Conservation (phyloP, 2,113 vertebrate genomes). For the Loxodonta africana region DNA sequence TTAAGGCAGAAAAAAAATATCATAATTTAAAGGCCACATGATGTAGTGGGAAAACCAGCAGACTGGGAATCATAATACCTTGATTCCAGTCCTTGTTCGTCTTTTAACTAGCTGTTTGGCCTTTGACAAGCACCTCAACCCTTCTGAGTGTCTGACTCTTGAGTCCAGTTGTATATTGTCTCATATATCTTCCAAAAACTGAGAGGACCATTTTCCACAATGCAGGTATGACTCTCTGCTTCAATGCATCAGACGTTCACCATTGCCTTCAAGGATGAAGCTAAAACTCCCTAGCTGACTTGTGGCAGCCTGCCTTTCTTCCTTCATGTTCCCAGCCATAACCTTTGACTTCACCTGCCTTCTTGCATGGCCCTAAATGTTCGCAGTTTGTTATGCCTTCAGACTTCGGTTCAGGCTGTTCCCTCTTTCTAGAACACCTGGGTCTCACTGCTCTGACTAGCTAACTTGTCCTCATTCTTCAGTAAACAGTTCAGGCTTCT, state of each 20-base stretch:
- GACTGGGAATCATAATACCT: background rate
- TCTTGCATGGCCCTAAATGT: background rate
- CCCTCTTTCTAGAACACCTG: background rate
- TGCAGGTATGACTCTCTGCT: background rate
- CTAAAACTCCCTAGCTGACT: background rate
- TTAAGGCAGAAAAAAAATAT: conserved; percentile 14
- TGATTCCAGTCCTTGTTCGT: background rate
- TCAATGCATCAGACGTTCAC: background rate
- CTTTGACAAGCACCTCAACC: background rate
- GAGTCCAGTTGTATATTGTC: background rate
- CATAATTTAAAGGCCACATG: background rate
- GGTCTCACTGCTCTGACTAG: background rate
- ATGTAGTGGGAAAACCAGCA: background rate
- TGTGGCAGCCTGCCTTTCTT: background rate
- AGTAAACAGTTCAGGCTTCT: background rate
- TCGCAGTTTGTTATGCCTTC: background rate
- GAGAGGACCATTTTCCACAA: background rate
- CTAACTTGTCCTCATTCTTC: background rate
- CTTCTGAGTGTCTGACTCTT: background rate
- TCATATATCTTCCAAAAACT: background rate
- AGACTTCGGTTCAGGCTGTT: background rate
- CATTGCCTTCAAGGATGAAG: background rate
- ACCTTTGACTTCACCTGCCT: background rate
- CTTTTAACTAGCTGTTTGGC: background rate
- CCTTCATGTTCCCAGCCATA: background rate